Base-by-base conservation (phyloP, 2,113 vertebrate species). In the Cinclus mexicanus region DNA sequence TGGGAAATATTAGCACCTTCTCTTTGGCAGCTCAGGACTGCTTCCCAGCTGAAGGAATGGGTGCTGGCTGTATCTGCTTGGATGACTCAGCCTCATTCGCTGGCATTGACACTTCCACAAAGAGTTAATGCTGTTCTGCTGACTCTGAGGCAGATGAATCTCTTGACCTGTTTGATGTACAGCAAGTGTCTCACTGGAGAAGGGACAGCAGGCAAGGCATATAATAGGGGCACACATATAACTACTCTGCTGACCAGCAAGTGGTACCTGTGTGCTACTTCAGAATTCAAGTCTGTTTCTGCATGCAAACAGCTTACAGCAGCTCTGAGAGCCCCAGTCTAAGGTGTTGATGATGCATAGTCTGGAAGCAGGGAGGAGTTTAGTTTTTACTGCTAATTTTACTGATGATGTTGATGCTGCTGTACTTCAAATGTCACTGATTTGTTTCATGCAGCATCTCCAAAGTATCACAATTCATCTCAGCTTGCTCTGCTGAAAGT, bases 51-150 rank as follows among this genome's bases (percentile, higher is more conserved):
- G 35, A 60, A 65, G 69, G 46, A 68, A 78, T 1, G n/a, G 44
- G 41, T 68, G 46, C 31, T 74, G 9, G 31, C 33, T 61, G 23
- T 39, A 24, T 29, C 31, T 80, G 42, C 70, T 53, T 22, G 79
- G 59, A 53, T 89, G 89, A 85, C 57, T 95, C 78, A 79, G 70
- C n/a, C 81, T 49, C 53, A 13, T 8, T 72, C 2, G 1, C 44
- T 29, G 49, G 39, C 49, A 31, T 0, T 35, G 44, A 42, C 35
- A 35, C 39, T 69, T 50, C 67, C n/a, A 35, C 70, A 94, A 97
- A 92, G 93, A 85, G 93, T 92, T 94, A 93, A 91, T 3, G 53
- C 0, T 14, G 46, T 87, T 96, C 87, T 95, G 87, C 87, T 93
- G 94, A 95, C 94, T 93, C 95, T 0, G 83, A 89, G 60, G 52